Percentiles rank a stretch among this genome's conserved stretches.
phyloP scores from a whole-genome alignment of 2,888 invertebrate genomes.

The Alsophila aescularia region DNA sequence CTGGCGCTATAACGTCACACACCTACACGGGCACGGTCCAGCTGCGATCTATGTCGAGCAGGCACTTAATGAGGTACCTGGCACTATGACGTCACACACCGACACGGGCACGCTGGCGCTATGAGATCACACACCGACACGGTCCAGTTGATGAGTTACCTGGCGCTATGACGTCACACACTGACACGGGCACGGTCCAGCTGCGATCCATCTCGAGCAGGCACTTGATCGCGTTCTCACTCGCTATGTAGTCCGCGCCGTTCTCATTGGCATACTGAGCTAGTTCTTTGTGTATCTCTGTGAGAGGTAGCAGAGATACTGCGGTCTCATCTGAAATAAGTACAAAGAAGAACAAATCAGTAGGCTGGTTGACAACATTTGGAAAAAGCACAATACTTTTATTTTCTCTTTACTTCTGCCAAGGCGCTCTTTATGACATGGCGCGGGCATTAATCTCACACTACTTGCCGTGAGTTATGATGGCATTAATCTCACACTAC shows the following conservation, averaged over 20 bases:
- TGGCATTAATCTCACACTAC: no score
- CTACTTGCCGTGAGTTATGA: no score
- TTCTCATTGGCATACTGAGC: conserved; percentile 55
- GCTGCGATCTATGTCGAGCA: conserved; percentile 50
- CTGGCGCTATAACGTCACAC: conserved; percentile 45
- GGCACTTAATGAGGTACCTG: conserved; percentile 54
- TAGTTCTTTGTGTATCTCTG: conserved; percentile 60
- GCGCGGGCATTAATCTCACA: no score
- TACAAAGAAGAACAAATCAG: no score
- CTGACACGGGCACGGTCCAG: conserved; percentile 62
- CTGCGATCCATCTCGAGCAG: conserved; percentile 51
- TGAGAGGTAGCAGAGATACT: conserved; percentile 56
- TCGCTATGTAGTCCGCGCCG: conserved; percentile 39
- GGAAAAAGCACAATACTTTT: no score
- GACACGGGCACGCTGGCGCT: conserved; percentile 58
- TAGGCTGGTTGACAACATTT: no score
- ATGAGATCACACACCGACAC: not conserved
- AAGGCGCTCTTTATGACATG: no score
- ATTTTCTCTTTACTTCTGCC: no score
- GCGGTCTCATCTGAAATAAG: conserved; percentile 61
- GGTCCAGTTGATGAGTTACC: conserved; percentile 38
- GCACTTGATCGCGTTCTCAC: conserved; percentile 62
- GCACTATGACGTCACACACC: conserved; percentile 47
- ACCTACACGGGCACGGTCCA: conserved; percentile 65
- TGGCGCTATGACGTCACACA: conserved; percentile 45